Evolutionary conservation across 1,140 invertebrate species (phyloP).

Genomic region (Neodiprion virginianus): DNA sequence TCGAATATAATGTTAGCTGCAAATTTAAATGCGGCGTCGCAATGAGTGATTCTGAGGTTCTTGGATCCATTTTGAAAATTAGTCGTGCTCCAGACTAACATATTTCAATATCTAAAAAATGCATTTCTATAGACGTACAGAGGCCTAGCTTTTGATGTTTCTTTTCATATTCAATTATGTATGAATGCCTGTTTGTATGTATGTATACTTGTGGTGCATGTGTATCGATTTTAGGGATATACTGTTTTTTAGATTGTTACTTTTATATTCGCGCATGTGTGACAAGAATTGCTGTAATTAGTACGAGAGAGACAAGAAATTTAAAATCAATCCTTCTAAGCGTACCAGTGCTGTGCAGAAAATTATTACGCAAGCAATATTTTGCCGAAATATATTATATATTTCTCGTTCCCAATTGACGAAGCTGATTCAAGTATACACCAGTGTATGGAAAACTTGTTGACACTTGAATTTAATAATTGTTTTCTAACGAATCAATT

Average conservation of each 20-base stretch:
- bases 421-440: not conserved
- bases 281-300: not conserved
- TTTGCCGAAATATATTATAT: too few species aligned
- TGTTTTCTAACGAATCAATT: not conserved
- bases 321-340: too few species aligned
- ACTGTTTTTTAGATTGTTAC: not conserved
- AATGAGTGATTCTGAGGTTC: not conserved
- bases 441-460: not conserved
- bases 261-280: slow-evolving; percentile 1
- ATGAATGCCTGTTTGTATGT: too few species aligned
- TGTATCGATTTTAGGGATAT: too few species aligned
- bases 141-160: not conserved
- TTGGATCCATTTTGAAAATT: not conserved
- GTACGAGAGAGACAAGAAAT: too few species aligned
- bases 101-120: slow-evolving; percentile 6
- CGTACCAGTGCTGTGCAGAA: too few species aligned
- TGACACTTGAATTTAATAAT: not conserved
- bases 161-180: too few species aligned
- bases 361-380: too few species aligned
- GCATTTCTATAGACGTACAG: not conserved
- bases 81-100: not conserved
- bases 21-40: not conserved
- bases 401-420: not conserved
- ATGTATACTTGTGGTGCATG: not conserved
- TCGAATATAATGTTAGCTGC: slow-evolving; percentile 2